Evolutionary conservation across 2,888 invertebrate species (phyloP).

Genomic region (Holacanthella duospinosa): DNA sequence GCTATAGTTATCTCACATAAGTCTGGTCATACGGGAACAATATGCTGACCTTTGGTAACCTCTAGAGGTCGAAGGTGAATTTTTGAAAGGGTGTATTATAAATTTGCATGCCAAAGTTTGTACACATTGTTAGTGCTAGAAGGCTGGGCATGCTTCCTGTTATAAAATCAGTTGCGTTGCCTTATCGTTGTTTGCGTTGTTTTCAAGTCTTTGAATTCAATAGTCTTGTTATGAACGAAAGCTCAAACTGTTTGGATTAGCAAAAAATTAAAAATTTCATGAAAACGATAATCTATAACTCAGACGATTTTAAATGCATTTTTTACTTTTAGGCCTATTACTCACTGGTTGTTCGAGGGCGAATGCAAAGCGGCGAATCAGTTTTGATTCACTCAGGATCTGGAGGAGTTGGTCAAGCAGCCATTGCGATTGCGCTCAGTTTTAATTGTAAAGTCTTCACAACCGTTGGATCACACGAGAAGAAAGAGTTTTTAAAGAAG

Average conservation of each 20-base stretch:
- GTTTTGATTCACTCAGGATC: conserved; percentile 52
- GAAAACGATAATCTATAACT: background rate
- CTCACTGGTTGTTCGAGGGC: conserved; percentile 50
- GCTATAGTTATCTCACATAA: no score
- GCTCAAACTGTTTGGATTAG: conserved; percentile 57
- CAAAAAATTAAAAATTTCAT: background rate
- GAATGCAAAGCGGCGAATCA: conserved; percentile 44
- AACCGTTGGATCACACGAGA: conserved; percentile 62
- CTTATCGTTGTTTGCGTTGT: no score
- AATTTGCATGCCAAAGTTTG: no score
- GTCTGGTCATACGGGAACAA: no score
- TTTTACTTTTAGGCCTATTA: conserved; percentile 44
- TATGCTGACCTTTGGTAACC: no score
- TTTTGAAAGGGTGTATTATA: no score
- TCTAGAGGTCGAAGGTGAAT: no score
- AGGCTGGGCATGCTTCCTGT: no score
- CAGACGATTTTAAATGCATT: background rate
- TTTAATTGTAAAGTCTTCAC: conserved; percentile 57
- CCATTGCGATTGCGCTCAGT: conserved; percentile 59
- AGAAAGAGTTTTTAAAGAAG: conserved; percentile 73
- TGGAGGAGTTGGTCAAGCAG: conserved; percentile 67
- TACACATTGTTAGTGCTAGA: no score
- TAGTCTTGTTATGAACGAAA: no score
- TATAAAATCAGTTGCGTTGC: no score
- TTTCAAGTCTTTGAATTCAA: no score